Conservation (phyloP, 2,113 vertebrate genomes). For the Oceanites oceanicus region DNA sequence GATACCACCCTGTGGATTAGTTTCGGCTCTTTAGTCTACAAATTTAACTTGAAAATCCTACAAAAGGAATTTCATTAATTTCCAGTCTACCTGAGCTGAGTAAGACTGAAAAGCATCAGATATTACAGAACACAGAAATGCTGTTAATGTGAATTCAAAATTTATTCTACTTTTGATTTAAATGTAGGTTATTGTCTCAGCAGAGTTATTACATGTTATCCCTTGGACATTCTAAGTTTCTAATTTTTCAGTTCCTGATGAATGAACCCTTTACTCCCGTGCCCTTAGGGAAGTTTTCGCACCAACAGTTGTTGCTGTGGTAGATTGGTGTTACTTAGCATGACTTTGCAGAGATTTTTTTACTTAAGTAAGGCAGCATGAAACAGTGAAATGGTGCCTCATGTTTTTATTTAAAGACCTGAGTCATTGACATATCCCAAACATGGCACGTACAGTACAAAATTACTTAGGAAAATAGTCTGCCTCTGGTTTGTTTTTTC, state of each 20-base stretch:
- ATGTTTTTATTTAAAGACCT: neutral
- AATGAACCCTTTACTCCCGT: neutral
- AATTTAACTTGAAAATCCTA: neutral
- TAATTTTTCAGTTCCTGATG: neutral
- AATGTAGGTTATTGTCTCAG: neutral
- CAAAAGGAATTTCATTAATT: neutral
- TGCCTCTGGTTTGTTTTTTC: neutral
- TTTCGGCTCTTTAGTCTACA: neutral
- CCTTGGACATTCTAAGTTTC: neutral
- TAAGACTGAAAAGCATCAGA: neutral
- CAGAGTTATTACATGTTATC: neutral
- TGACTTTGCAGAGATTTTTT: neutral
- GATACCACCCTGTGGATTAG: neutral
- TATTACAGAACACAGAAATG: neutral
- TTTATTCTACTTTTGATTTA: neutral
- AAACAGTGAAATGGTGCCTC: neutral
- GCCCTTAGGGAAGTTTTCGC: neutral
- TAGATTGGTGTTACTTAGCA: neutral
- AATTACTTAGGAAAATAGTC: neutral
- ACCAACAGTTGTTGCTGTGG: accelerated
- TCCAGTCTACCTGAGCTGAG: neutral
- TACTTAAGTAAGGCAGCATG: neutral
- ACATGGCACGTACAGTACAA: neutral
- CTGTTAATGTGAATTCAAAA: neutral
- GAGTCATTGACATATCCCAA: neutral